phyloP scores from a whole-genome alignment of 2,888 invertebrate species.

The Labia minor region DNA sequence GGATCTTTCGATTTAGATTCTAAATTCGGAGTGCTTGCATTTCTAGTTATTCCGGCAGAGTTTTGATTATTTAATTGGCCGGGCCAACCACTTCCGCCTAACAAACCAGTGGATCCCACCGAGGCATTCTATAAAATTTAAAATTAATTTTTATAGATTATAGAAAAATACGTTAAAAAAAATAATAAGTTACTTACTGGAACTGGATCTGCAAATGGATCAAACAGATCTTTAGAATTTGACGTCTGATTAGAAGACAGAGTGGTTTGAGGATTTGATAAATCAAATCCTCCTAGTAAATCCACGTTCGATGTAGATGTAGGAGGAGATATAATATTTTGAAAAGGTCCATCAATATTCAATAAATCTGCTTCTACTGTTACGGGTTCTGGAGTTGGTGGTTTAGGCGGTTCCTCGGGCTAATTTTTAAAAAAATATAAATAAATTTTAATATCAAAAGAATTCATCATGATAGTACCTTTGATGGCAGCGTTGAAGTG shows the following conservation, averaged over 20 bases:
- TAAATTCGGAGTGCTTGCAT: conserved; percentile 43
- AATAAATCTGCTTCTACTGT: conserved; percentile 35
- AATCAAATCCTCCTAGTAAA: conserved; percentile 44
- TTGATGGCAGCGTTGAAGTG: neutral
- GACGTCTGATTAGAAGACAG: neutral
- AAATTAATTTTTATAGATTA: neutral
- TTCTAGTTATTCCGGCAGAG: conserved; percentile 33
- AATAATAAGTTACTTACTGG: conserved; percentile 15
- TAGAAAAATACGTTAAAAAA: neutral
- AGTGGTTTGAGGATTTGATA: neutral
- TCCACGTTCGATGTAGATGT: conserved; percentile 41
- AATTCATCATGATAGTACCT: too few relatives aligned
- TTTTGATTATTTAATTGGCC: conserved; percentile 15
- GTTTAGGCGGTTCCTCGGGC: conserved; percentile 31
- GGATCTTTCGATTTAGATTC: conserved; percentile 50
- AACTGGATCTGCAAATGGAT: conserved; percentile 27
- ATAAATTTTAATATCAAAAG: neutral
- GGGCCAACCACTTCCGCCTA: conserved; percentile 17
- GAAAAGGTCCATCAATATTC: conserved; percentile 31
- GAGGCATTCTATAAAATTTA: neutral
- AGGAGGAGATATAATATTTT: neutral
- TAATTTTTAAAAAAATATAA: conserved; percentile 28
- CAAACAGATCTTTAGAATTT: conserved; percentile 27
- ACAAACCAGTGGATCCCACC: neutral
- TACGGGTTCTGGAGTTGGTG: conserved; percentile 29